Base-by-base conservation (phyloP, 2,797 vertebrate species). In the Sebastes minor region DNA sequence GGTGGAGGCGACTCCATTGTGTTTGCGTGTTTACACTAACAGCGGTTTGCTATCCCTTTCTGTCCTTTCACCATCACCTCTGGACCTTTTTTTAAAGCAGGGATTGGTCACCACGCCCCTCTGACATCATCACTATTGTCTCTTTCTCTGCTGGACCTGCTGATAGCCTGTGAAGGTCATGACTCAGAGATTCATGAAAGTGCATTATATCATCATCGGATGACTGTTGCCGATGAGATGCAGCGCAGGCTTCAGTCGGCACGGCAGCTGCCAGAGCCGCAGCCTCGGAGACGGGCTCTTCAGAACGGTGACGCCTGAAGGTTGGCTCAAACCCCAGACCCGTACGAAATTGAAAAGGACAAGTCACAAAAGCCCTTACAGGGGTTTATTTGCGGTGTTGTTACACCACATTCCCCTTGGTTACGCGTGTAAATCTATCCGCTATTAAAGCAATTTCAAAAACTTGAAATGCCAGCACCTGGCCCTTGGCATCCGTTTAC, bases 341-440 rank as follows among this genome's bases (percentile, higher is more conserved):
- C 82, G 80, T 65, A 80, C 59, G 57, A 88, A 82, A 68, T 28
- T 80, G 71, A 87, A 87, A 84, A 81, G 77, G 76, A 82, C 80
- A 78, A 82, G 71, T 93, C 86, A 82, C 87, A 86, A 86, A 91
- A 82, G 82, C 80, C 84, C 71, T 86, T 85, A 81, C 64, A 28
- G 77, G 60, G 76, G 71, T 86, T 83, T 83, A 67, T 91, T 78
- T 86, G 81, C 76, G 14, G 79, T 75, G 42, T 76, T 91, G 81
- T 78, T 77, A 65, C 74, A 76, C 76, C 65, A 2, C 71, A 72
- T 81, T 79, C 68, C 32, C 72, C 22, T 63, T 8, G 32, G 73
- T 82, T 79, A 75, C 53, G 75, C 13, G 6, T 63, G 33, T 90
- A 85, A 92, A 90, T 81, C 64, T 77, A 74, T 62, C 66, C 11